Conservation (phyloP, 2,888 invertebrate species). For the Belgica antarctica region DNA sequence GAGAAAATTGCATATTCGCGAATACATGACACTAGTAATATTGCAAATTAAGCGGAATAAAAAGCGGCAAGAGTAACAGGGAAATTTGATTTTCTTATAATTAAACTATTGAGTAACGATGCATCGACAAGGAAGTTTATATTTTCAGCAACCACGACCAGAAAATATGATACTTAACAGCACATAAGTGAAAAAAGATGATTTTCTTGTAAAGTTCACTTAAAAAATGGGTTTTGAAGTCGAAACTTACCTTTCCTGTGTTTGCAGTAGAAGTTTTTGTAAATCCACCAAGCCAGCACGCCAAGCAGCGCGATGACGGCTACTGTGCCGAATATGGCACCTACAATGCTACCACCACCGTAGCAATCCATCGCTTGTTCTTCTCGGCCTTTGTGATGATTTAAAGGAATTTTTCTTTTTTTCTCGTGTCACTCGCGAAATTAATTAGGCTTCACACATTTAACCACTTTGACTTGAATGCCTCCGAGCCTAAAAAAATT, state of each 20-base stretch:
- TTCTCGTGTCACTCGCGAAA: not conserved
- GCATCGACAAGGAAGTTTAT: constrained; percentile 7
- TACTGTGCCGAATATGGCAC: constrained; percentile 40
- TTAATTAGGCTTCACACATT: constrained; percentile 40
- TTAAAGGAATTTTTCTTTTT: not conserved
- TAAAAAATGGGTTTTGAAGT: too few relatives aligned
- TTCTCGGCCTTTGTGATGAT: not conserved
- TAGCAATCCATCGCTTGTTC: constrained; percentile 29
- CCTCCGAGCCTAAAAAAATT: not conserved
- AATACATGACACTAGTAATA: not conserved
- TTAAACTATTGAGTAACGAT: constrained; percentile 11
- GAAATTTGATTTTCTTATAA: not conserved
- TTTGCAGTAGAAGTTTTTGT: constrained; percentile 30
- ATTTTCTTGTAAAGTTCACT: constrained; percentile 20
- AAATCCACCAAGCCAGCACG: constrained; percentile 42
- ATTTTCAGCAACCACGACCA: not conserved
- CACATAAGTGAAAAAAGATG: not conserved
- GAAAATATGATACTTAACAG: not conserved
- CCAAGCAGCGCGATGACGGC: constrained; percentile 34
- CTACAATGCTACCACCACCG: constrained; percentile 32
- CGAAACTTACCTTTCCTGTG: constrained; percentile 40
- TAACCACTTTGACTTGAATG: not conserved
- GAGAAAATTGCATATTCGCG: constrained; percentile 11
- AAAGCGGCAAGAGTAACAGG: not conserved
- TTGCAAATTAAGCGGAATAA: not conserved